Percentiles rank a stretch among this genome's conserved stretches.
Evolutionary conservation across 2,888 invertebrate species (phyloP).

Genomic region (Leptopilina drosophilae): DNA sequence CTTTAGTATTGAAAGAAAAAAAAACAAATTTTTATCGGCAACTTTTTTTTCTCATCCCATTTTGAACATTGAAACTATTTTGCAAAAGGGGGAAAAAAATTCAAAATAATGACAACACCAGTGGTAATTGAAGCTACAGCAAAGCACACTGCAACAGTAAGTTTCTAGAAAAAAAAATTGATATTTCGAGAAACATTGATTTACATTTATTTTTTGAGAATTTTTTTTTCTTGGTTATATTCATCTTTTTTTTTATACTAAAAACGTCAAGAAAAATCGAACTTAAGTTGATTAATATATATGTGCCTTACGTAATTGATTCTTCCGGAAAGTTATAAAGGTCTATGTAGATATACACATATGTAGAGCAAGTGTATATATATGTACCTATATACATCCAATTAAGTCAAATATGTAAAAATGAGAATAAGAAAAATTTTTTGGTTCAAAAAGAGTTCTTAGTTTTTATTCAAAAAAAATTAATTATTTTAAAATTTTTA

Average conservation of each 20-base stretch:
- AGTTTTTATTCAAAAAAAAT: too few relatives aligned
- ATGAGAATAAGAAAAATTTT: too few relatives aligned
- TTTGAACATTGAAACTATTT: too few relatives aligned
- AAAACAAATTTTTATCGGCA: background rate
- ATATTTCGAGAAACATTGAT: background rate
- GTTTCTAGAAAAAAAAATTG: constrained; percentile 58
- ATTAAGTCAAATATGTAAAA: too few relatives aligned
- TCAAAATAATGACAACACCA: constrained; percentile 79
- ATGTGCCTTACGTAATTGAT: constrained; percentile 20
- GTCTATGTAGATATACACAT: too few relatives aligned
- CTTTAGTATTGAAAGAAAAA: too few relatives aligned
- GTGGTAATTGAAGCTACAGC: constrained; percentile 90
- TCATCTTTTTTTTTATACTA: background rate
- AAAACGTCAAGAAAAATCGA: constrained; percentile 27
- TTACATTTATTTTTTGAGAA: background rate
- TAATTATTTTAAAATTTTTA: too few relatives aligned
- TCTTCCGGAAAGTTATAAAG: background rate
- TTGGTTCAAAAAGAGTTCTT: too few relatives aligned
- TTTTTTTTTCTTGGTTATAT: constrained; percentile 1
- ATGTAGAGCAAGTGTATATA: too few relatives aligned
- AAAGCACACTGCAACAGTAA: constrained; percentile 92
- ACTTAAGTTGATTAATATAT: constrained; percentile 25
- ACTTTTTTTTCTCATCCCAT: background rate
- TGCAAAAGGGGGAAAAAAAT: background rate
- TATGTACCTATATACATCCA: too few relatives aligned